phyloP scores from a whole-genome alignment of 2,113 vertebrate genomes.

The Poecile atricapillus region DNA sequence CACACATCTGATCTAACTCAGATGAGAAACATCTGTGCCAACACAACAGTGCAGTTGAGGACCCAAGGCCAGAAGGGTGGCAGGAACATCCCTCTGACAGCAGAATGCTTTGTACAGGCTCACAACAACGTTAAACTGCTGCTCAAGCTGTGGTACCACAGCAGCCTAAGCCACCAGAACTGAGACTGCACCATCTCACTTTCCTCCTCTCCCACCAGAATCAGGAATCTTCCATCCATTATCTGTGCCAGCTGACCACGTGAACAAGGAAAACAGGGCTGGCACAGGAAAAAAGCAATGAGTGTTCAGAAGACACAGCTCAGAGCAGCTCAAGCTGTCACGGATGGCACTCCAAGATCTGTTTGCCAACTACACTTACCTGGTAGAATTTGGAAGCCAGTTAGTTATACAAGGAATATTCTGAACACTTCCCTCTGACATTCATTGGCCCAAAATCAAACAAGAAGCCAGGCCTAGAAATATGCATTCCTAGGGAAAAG shows the following conservation, averaged over 20 bases:
- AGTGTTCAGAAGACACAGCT: not conserved
- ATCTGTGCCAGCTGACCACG: not conserved
- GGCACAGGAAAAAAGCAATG: not conserved
- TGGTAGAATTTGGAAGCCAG: not conserved
- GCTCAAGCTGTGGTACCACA: not conserved
- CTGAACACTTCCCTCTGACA: not conserved
- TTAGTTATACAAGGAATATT: not conserved
- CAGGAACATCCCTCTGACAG: not conserved
- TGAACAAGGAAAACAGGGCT: not conserved
- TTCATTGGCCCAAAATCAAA: not conserved
- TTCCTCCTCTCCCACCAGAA: not conserved
- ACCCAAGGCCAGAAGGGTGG: not conserved
- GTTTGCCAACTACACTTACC: not conserved
- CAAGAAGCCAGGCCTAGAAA: not conserved
- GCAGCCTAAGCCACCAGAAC: not conserved
- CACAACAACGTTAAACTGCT: not conserved
- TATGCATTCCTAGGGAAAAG: not conserved
- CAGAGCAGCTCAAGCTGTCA: not conserved
- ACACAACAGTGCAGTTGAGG: not conserved
- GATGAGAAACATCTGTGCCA: not conserved
- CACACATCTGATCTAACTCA: not conserved
- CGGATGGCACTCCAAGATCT: fast-evolving
- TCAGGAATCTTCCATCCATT: not conserved
- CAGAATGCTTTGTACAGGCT: not conserved
- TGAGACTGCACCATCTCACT: fast-evolving